These are phyloP conservation scores for Drosophila nigrodunni DNA, from an alignment of 1,140 invertebrate genomes.

Conservation along the genomic window DNA sequence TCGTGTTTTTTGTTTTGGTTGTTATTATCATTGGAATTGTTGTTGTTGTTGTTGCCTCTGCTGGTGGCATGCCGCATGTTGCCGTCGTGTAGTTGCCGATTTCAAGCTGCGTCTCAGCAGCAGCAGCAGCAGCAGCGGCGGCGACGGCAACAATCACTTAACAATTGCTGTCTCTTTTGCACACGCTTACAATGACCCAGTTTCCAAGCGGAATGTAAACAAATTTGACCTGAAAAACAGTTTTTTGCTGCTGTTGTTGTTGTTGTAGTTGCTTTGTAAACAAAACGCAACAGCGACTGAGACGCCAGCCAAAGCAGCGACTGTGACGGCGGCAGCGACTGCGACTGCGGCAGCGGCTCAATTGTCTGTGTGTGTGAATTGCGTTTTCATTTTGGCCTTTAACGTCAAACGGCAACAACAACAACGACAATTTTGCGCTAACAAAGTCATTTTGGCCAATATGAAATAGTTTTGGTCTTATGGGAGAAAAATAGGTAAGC, in stretches of 20 bases:
- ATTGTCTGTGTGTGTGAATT: constrained; percentile 38
- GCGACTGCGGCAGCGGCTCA: constrained; percentile 52
- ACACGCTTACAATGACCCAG: constrained; percentile 76
- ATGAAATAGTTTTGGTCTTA: constrained; percentile 58
- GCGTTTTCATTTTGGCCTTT: constrained; percentile 67
- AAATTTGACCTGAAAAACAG: constrained; percentile 81
- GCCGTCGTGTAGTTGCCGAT: constrained; percentile 52
- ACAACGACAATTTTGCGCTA: constrained; percentile 51
- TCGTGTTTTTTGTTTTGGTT: constrained; percentile 12
- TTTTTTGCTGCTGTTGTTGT: constrained; percentile 30
- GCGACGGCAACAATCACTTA: constrained; percentile 58
- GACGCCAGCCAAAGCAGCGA: constrained; percentile 36
- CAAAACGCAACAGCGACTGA: constrained; percentile 58
- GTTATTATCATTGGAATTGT: constrained; percentile 31
- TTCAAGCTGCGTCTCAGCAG: constrained; percentile 59
- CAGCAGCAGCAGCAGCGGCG: constrained; percentile 33
- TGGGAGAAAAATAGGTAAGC: too few relatives aligned
- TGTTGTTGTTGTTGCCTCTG: constrained; percentile 35
- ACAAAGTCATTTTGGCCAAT: constrained; percentile 68
- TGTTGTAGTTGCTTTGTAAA: constrained; percentile 73
- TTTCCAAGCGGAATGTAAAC: constrained; percentile 82
- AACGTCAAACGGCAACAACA: constrained; percentile 41
- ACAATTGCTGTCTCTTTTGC: constrained; percentile 56
- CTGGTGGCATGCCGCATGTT: constrained; percentile 71
- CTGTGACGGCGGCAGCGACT: constrained; percentile 28